phyloP scores from a whole-genome alignment of 2,888 invertebrate genomes.

The Choristoneura rosaceana region DNA sequence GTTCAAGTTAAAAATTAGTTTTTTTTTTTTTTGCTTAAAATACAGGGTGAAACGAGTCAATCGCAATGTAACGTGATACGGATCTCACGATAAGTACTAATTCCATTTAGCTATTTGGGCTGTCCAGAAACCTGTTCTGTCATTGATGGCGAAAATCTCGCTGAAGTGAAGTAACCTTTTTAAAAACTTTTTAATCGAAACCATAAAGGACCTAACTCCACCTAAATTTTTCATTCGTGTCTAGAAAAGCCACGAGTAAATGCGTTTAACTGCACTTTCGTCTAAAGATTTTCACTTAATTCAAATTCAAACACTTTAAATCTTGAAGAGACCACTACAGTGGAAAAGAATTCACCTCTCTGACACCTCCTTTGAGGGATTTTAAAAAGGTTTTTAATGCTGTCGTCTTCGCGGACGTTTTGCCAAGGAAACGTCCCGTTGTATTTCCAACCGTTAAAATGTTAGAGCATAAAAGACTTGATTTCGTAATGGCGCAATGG shows the following conservation, averaged over 20 bases:
- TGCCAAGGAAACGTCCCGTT: conserved; percentile 36
- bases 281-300: conserved; percentile 32
- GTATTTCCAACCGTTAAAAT: conserved; percentile 33
- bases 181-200: neutral
- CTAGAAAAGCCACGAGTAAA: conserved; percentile 11
- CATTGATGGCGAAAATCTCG: too few relatives aligned
- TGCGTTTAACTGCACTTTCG: conserved; percentile 31
- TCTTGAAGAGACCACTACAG: conserved; percentile 32
- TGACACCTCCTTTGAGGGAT: conserved; percentile 42
- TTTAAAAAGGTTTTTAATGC: conserved; percentile 39
- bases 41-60: too few relatives aligned
- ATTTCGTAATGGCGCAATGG: neutral
- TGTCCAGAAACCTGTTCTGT: too few relatives aligned
- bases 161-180: neutral
- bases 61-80: too few relatives aligned
- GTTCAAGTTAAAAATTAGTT: too few relatives aligned
- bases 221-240: conserved; percentile 4
- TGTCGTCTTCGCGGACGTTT: conserved; percentile 24
- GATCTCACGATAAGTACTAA: too few relatives aligned
- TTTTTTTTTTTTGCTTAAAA: too few relatives aligned
- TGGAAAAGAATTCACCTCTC: conserved; percentile 34
- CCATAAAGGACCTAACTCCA: neutral
- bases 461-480: conserved; percentile 18
- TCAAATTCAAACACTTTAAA: conserved; percentile 41
- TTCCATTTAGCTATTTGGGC: too few relatives aligned